Evolutionary conservation across 1,140 invertebrate genomes (phyloP).

Genomic region (Zaprionus capensis): DNA sequence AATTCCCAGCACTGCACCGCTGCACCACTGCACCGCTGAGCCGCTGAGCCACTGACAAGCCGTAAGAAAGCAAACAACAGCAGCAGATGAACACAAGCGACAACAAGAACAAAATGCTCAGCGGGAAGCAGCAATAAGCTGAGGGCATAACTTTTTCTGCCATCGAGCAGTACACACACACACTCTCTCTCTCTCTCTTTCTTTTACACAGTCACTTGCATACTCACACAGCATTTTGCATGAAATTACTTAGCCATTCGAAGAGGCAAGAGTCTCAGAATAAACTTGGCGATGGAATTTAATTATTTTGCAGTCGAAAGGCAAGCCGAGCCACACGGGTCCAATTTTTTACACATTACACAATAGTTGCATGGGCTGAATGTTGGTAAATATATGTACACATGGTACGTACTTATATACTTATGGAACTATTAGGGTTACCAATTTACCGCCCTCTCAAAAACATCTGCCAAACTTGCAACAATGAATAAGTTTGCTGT

Average conservation of each 20-base stretch:
- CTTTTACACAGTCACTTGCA: neutral
- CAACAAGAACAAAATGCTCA: slow-evolving; percentile 58
- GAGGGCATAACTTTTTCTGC: slow-evolving; percentile 73
- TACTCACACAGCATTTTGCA: slow-evolving; percentile 54
- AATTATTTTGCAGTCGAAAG: slow-evolving; percentile 73
- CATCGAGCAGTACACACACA: slow-evolving; percentile 36
- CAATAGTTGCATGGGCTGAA: slow-evolving; percentile 24
- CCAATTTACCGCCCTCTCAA: neutral
- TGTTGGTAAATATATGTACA: slow-evolving; percentile 2
- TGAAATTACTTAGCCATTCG: slow-evolving; percentile 73
- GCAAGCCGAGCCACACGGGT: slow-evolving; percentile 64
- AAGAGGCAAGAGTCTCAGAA: slow-evolving; percentile 57
- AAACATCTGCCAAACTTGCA: slow-evolving; percentile 63
- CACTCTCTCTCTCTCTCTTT: slow-evolving; percentile 17
- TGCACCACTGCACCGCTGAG: slow-evolving; percentile 68
- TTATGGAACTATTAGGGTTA: neutral
- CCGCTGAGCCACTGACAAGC: slow-evolving; percentile 75
- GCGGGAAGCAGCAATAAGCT: slow-evolving; percentile 78
- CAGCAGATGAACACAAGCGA: slow-evolving; percentile 57
- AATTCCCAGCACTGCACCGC: slow-evolving; percentile 74
- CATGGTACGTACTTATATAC: neutral
- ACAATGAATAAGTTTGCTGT: slow-evolving; percentile 55
- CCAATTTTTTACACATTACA: slow-evolving; percentile 78
- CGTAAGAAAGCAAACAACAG: slow-evolving; percentile 74
- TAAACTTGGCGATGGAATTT: slow-evolving; percentile 73